Base-by-base conservation (phyloP, 2,797 vertebrate genomes). In the Gastrophryne carolinensis region DNA sequence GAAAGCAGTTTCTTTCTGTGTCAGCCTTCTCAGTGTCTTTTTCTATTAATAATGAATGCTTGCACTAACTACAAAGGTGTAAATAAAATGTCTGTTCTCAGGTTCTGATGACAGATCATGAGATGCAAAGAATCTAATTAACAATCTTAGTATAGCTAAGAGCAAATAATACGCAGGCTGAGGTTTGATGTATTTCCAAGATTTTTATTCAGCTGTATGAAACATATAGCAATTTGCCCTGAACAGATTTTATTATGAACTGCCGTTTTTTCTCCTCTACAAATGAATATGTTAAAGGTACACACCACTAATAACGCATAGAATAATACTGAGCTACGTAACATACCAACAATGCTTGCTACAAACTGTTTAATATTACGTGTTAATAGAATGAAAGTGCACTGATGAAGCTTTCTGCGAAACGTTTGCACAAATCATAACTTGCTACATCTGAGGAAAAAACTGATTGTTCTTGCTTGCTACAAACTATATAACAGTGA, bases 101-200 rank as follows among this genome's bases (percentile, higher is more conserved):
- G 32, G 2, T 35, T 30, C 5, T 21, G 3, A 13, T 73, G 72
- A 65, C 72, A 73, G 72, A 73, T 73, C 30, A 4, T 52, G 61
- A 47, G 60, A 44, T 56, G 61, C 47, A 47, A 23, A 29, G 56
- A 73, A 73, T 41, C 50, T 65, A 73, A 73, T 73, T 73, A 73
- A 30, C 35, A 57, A 29, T n/a, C 26, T 56, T 44, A 9, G 27
- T 61, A 35, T 13, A 58, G 30, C 17, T 56, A 39, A 73, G 35
- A 47, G 15, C 47, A 50, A 62, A 49, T 47, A 56, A 57, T 41
- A 54, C 29, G 44, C 44, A 62, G 13, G 56, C n/a, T 53, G n/a
- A 50, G 32, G 15, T 53, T 64, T 44, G 44, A 50, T 37, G 60
- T 41, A 29, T n/a, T 37, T 58, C 29, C 30, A 37, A 17, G 24